These are phyloP conservation scores for Drosophila nigricruria DNA, from an alignment of 2,888 invertebrate species.

Conservation along the genomic window DNA sequence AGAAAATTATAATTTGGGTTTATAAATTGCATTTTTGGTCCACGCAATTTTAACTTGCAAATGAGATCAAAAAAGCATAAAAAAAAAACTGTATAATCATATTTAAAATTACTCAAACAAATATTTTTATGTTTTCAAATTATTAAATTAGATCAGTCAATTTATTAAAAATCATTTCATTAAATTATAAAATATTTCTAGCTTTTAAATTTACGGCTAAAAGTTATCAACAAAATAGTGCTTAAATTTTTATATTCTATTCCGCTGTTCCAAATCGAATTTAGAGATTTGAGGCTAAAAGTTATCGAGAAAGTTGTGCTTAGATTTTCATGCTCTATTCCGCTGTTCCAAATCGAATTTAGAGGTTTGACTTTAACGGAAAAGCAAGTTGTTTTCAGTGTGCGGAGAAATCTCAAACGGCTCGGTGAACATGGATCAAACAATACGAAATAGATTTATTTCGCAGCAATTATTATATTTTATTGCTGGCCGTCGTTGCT, in stretches of 20 bases:
- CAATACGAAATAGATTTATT: slow-evolving; percentile 48
- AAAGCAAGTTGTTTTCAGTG: slow-evolving; percentile 7
- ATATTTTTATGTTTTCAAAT: neutral
- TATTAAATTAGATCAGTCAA: neutral
- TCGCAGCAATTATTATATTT: slow-evolving; percentile 66
- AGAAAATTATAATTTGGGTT: too few relatives aligned
- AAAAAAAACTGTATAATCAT: too few relatives aligned
- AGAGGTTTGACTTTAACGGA: slow-evolving; percentile 28
- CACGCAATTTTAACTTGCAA: too few relatives aligned
- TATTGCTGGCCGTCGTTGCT: slow-evolving; percentile 65
- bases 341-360: slow-evolving; percentile 13
- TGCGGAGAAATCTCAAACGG: neutral
- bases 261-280: slow-evolving; percentile 21
- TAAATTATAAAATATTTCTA: neutral
- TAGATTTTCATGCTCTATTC: slow-evolving; percentile 20
- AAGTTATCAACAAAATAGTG: slow-evolving; percentile 9
- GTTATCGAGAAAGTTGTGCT: slow-evolving; percentile 7
- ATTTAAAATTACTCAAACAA: neutral
- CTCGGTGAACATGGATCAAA: slow-evolving; percentile 37
- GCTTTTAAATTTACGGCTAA: too few relatives aligned
- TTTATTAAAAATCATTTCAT: neutral
- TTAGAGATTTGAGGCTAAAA: neutral
- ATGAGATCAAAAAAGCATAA: too few relatives aligned
- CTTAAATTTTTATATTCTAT: slow-evolving; percentile 15
- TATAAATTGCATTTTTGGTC: too few relatives aligned